Percentiles rank a stretch among this genome's conserved stretches.
Conservation (phyloP, 1,140 invertebrate genomes). For the Euglossa dilemma region DNA sequence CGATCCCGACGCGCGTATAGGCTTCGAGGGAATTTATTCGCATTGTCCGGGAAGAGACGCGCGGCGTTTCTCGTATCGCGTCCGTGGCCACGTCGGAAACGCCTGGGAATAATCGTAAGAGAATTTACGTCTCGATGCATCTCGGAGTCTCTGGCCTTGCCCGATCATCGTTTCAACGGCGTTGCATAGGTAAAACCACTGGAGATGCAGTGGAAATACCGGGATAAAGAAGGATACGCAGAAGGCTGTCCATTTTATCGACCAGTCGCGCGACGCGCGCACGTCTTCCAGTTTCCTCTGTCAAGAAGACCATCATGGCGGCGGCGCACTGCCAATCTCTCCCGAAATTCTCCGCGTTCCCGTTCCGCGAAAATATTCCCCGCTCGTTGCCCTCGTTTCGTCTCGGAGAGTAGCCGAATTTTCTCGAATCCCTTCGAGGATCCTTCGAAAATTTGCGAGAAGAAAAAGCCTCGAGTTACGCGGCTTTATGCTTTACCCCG, state of each 20-base stretch:
- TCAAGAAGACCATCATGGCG: conserved; percentile 69
- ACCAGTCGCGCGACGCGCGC: conserved; percentile 76
- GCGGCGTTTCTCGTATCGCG: not conserved
- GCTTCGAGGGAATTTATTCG: not conserved
- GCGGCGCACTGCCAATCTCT: conserved; percentile 10
- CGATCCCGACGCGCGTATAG: not conserved
- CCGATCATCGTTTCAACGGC: conserved; percentile 1
- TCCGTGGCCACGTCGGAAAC: not conserved
- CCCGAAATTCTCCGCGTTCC: not conserved
- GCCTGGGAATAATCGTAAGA: conserved; percentile 19
- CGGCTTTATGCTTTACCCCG: no score
- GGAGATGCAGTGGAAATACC: conserved; percentile 33
- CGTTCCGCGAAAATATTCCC: no score
- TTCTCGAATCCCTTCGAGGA: no score
- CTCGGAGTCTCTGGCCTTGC: not conserved
- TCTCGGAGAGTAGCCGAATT: no score
- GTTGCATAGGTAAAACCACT: conserved; percentile 10
- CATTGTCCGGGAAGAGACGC: not conserved
- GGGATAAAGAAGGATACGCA: conserved; percentile 35
- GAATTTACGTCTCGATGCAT: conserved; percentile 23
- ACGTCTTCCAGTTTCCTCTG: conserved; percentile 50
- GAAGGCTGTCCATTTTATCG: conserved; percentile 73
- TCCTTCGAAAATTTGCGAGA: no score
- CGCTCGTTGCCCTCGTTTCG: no score
- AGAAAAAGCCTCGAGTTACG: no score